Evolutionary conservation across 2,888 invertebrate species (phyloP), one percentile per base, ranked within the genome.

Genomic region (Microdon myrmicae): DNA sequence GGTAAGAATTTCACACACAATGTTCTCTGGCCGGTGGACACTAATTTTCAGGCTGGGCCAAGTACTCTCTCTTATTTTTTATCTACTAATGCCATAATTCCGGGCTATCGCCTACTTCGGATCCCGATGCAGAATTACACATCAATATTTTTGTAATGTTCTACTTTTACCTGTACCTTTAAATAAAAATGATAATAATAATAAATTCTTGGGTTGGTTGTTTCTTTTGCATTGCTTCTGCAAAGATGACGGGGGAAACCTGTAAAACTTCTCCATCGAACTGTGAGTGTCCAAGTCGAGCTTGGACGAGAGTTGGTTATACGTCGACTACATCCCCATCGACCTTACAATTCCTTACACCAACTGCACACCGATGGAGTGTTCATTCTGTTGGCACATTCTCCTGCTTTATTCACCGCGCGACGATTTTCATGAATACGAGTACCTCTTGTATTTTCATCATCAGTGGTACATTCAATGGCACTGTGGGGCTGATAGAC

Each of bases 171-270:
- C 64, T 51, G 53, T 58, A 45, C 64, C 43, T 53, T 47, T 51
- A 58, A 58, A 64, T 56, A 64, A 64, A 53, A 60, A 60, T 54
- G 58, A 64, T 58, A 64, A 64, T 58, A 60, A 60, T 54, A 64
- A 64, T 58, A 64, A 58, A 58, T 64, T 64, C 51, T 47, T 56
- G 51, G 31, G 58, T 37, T 51, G 47, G 29, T 22, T 35, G 37
- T n/a, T 29, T 29, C 13, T 53, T 25, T 53, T 34, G 20, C 20
- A 29, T 28, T 37, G 14, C 8, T 47, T 17, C 31, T 34, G 55
- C 38, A 44, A 59, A 54, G 20, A 31, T 55, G 28, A 25, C 20
- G 45, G 13, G 34, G 38, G 45, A 51, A 64, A 64, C 64, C 64
- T 45, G 64, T 58, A 64, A 53, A 58, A 53, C 64, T 45, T 58